Evolutionary conservation across 64 coral and sea anemone genomes (phyloP), one percentile per base, ranked within the genome.

Genomic region (Astreopora myriophthalma): DNA sequence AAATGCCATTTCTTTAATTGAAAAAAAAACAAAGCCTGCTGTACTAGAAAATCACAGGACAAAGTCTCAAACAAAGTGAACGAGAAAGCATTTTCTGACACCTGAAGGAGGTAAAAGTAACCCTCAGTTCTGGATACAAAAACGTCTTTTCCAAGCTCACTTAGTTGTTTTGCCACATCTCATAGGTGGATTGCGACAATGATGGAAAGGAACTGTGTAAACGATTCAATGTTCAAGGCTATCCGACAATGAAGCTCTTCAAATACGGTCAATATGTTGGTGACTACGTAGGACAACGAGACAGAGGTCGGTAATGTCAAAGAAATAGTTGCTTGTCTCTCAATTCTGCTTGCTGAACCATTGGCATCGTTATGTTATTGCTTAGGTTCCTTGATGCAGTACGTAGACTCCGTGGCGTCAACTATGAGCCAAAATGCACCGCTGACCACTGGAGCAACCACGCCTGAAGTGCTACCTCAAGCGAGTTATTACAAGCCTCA

Each of bases 361-460:
- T 22, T n/a, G 52, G 1, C 30, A 48, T 1, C 7, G 14, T 30
- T 85, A 55, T 75, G 1, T 1, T 40, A 17, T 36, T 30, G 34
- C 22, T 1, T 73, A 97, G 95, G 80, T 26, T 80, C 91, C 3
- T 65, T 97, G 32, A 82, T 97, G n/a, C 77, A 86, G 23, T 97
- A 97, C 67, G 86, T 97, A 25, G 87, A 97, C 20, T 97, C 95
- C 2, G 95, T 97, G 2, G 72, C 95, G 3, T 88, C 91, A 64
- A 85, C 92, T 24, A 26, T 65, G 0, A 31, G 35, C 4, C 95
- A 94, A 66, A 72, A 80, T 49, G 63, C 87, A 39, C 73, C 87
- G 13, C 83, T 97, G 29, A 87, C 87, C 23, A 30, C 60, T 2
- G 63, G 13, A 58, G 89, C 48, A 22, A 32, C 86, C 23, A 89